Base-by-base conservation (phyloP, 2,888 invertebrate genomes). In the Cabera pusaria region DNA sequence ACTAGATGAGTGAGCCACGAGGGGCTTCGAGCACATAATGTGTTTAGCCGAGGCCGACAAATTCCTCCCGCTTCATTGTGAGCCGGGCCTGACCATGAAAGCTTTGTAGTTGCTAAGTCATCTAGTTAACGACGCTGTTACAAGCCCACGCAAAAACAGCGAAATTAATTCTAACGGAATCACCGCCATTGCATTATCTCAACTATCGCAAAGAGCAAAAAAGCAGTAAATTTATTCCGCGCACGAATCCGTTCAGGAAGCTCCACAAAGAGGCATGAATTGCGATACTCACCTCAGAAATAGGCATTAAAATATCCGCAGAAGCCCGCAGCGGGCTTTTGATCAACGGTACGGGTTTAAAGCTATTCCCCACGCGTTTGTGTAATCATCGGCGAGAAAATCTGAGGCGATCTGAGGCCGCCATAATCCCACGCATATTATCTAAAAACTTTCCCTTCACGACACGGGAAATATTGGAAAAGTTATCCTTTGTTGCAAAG, bases 361-460 rank as follows among this genome's bases (percentile, higher is more conserved):
- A 59, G 56, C 55, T 56, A 56, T 64, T 64, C 58, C 59, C 58
- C 54, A 65, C 67, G 60, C 73, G 72, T 74, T 76, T 75, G 72
- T 65, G 64, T 72, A 79, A 76, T 73, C 72, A 76, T 56, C 58
- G 60, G 45, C 42, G 51, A 55, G 60, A 56, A 64, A 72, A 71
- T 72, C 65, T 64, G 58, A 68, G 64, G 52, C 59, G 49, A 52
- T 44, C 44, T 52, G 36, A 49, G 52, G 44, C 34, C 43, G 16
- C 11, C 22, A 31, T 50, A 57, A 56, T 53, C 54, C 48, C 34
- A 46, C 49, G 45, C 54, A 54, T 52, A 59, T 64, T 59, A 59
- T 64, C 53, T 49, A 43, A 26, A 52, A 62, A 64, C 41, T 61
- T 64, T 49, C 39, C 22, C 41, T 34, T 42, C 29, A 47, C 49